Evolutionary conservation across 2,888 invertebrate genomes (phyloP).

Genomic region (Tromatobia lineatoria): DNA sequence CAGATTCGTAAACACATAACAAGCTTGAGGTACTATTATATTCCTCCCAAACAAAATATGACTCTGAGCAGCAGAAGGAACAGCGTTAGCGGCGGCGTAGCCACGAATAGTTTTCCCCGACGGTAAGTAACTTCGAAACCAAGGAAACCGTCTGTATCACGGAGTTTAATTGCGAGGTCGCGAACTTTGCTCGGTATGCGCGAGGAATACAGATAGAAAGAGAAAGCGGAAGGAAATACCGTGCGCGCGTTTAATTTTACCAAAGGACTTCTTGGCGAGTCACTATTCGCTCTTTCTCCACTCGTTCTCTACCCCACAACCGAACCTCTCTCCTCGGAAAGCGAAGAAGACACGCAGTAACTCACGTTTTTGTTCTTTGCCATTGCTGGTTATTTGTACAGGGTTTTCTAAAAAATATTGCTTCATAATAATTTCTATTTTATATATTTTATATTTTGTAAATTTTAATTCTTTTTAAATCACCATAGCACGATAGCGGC

Average conservation of each 20-base stretch:
- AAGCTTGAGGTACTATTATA: constrained; percentile 35
- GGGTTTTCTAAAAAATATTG: not conserved
- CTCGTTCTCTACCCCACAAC: constrained; percentile 3
- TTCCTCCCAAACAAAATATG: constrained; percentile 35
- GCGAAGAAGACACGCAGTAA: constrained; percentile 31
- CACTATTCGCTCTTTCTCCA: constrained; percentile 46
- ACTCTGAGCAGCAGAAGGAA: constrained; percentile 29
- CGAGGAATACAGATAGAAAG: constrained; percentile 61
- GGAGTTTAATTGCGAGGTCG: constrained; percentile 73
- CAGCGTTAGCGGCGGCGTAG: not conserved
- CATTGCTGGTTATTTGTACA: constrained; percentile 8
- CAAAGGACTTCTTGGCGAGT: constrained; percentile 65
- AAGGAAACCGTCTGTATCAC: constrained; percentile 66
- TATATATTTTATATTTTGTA: not conserved
- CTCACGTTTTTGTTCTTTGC: constrained; percentile 37
- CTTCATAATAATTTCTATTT: not conserved
- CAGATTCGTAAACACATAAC: constrained; percentile 27
- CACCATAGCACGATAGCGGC: no score
- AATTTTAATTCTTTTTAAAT: no score
- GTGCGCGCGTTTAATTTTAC: constrained; percentile 58
- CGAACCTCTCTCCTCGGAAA: not conserved
- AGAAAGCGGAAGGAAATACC: constrained; percentile 38
- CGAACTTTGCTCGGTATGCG: constrained; percentile 69
- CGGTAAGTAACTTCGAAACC: constrained; percentile 63
- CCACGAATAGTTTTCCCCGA: constrained; percentile 63